These are phyloP conservation scores for Popillia japonica DNA, from an alignment of 1,140 invertebrate genomes.

Conservation along the genomic window DNA sequence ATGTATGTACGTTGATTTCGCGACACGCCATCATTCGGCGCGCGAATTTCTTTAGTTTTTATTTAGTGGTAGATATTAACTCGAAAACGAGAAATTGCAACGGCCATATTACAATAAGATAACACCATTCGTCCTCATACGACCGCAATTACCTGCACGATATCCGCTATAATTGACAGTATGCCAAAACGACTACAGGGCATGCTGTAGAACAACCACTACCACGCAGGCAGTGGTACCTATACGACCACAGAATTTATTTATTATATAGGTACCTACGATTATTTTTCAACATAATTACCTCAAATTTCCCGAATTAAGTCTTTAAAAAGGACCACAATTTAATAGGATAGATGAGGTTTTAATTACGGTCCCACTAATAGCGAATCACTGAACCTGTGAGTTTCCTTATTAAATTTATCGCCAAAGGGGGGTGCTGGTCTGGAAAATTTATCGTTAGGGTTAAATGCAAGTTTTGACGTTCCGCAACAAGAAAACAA, in stretches of 20 bases:
- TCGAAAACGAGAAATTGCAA: constrained; percentile 26
- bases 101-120: constrained; percentile 25
- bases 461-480: too few species aligned
- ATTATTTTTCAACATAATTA: too few species aligned
- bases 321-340: too few species aligned
- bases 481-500: too few species aligned
- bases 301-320: too few species aligned
- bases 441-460: too few species aligned
- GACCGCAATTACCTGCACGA: constrained; percentile 28
- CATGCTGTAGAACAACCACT: neutral
- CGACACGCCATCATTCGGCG: constrained; percentile 16
- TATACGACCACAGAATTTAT: constrained; percentile 5
- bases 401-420: constrained; percentile 26
- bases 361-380: constrained; percentile 22
- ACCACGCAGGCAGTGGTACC: neutral
- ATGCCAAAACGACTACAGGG: constrained; percentile 22
- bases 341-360: too few species aligned
- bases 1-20: neutral
- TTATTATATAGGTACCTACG: too few species aligned
- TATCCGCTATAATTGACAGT: constrained; percentile 28
- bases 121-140: constrained; percentile 28
- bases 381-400: neutral
- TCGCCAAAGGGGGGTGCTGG: neutral
- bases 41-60: constrained; percentile 31
- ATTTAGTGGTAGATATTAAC: constrained; percentile 31